Base-by-base conservation (phyloP, 1,140 invertebrate genomes). In the Megalonaias nervosa region DNA sequence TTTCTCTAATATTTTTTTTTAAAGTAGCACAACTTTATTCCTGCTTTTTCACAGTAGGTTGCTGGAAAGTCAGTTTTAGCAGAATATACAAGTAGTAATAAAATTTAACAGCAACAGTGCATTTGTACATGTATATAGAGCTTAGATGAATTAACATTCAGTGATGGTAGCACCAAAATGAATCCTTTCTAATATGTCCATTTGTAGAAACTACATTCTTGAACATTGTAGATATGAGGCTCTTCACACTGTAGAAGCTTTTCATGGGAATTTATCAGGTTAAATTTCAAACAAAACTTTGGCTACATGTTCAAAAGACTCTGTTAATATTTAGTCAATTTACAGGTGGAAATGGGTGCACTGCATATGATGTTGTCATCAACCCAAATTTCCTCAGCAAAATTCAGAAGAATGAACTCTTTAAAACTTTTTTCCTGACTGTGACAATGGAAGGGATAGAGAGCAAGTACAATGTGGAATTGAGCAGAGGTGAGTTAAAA, bases 301-400 rank as follows among this genome's bases (percentile, higher is more conserved):
- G 61, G 17, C 12, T 58, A n/a, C 58, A 67, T 48, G 0, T 48
- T 48, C 6, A 48, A 11, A 48, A 48, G 11, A 48, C 38, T 48
- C 5, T 48, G 6, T 11, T 1, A 48, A 48, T 48, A 48, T 48
- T 48, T 83, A 62, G 57, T 76, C 77, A 81, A 71, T 66, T 73
- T 73, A 16, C 84, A 93, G 93, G 93, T 81, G 94, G 94, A 19
- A 91, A 92, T 19, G 92, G 93, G 0, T 94, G 94, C 38, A 93
- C 93, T 75, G 95, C 93, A 0, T 95, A 94, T 89, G 95, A 97
- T 89, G 93, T 97, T 60, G 94, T 95, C 13, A 93, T 97, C 16
- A 94, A 95, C 88, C 92, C 94, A 13, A 89, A 90, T 17, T 96
- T 96, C 84, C 94, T 94, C 80, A 80, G 85, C 12, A 89, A 90